Evolutionary conservation across 2,797 vertebrate genomes (phyloP).

Genomic region (Euthynnus affinis): DNA sequence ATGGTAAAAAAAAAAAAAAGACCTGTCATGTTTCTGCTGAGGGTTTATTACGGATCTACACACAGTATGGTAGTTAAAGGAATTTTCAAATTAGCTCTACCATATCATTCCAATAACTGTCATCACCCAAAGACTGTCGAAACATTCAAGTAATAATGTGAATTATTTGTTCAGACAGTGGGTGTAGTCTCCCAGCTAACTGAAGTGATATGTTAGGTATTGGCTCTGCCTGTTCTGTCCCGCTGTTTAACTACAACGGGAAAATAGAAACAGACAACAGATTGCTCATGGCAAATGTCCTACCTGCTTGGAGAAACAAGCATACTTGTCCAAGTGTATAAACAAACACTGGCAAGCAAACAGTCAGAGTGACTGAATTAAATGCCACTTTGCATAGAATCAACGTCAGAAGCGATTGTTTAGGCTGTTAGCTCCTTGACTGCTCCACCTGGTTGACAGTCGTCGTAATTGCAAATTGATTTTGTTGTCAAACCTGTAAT

Average conservation of each 20-base stretch:
- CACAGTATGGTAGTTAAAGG: not conserved
- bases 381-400: slow-evolving; percentile 64
- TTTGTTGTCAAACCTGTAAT: slow-evolving; percentile 71
- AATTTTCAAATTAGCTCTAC: not conserved
- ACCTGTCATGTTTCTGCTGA: not conserved
- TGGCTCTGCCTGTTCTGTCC: slow-evolving; percentile 1
- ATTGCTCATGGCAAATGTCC: slow-evolving; percentile 22
- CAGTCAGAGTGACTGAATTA: slow-evolving; percentile 54
- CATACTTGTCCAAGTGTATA: slow-evolving; percentile 22
- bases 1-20: not conserved
- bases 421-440: slow-evolving; percentile 53
- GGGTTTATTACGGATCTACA: slow-evolving; percentile 3
- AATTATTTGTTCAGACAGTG: not conserved
- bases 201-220: not conserved
- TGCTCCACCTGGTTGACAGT: slow-evolving; percentile 60
- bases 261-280: slow-evolving; percentile 25
- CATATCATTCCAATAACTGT: not conserved
- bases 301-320: slow-evolving; percentile 24
- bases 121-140: not conserved
- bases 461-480: slow-evolving; percentile 77
- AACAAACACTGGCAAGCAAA: slow-evolving; percentile 30
- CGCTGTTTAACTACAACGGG: not conserved
- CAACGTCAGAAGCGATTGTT: slow-evolving; percentile 58
- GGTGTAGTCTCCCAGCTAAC: not conserved
- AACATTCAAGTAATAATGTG: not conserved